These are phyloP conservation scores for Lingula anatina DNA, from an alignment of 2,888 invertebrate species.

Conservation along the genomic window DNA sequence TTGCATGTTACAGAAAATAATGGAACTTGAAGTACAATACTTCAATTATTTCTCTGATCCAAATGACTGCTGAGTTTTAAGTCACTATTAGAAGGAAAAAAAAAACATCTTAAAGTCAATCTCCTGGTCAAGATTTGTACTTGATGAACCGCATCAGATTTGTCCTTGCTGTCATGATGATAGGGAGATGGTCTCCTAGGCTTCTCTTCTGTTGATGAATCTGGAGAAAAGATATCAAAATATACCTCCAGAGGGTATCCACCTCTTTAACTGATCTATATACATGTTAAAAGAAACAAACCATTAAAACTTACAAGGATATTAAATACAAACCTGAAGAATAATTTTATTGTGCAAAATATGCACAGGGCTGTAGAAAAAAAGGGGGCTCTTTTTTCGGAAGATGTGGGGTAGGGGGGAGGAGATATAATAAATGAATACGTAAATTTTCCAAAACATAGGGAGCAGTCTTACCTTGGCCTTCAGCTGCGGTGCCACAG, in stretches of 20 bases:
- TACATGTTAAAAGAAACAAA: neutral
- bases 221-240: conserved; percentile 52
- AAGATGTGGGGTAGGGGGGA: too few relatives aligned
- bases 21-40: too few relatives aligned
- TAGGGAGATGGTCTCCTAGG: conserved; percentile 64
- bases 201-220: conserved; percentile 63
- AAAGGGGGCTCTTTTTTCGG: too few relatives aligned
- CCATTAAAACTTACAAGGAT: neutral
- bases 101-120: neutral
- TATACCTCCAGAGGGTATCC: neutral
- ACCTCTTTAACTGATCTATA: neutral
- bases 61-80: too few relatives aligned
- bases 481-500: conserved; percentile 62
- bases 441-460: too few relatives aligned
- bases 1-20: too few relatives aligned
- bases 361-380: too few relatives aligned
- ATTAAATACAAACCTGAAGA: neutral
- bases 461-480: conserved; percentile 60
- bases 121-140: conserved; percentile 56
- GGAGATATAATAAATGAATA: too few relatives aligned
- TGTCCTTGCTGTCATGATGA: conserved; percentile 66
- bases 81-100: too few relatives aligned
- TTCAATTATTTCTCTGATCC: too few relatives aligned
- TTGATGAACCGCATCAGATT: conserved; percentile 70
- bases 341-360: too few relatives aligned